phyloP scores from a whole-genome alignment of 2,888 invertebrate species.

The Orthosia gothica region DNA sequence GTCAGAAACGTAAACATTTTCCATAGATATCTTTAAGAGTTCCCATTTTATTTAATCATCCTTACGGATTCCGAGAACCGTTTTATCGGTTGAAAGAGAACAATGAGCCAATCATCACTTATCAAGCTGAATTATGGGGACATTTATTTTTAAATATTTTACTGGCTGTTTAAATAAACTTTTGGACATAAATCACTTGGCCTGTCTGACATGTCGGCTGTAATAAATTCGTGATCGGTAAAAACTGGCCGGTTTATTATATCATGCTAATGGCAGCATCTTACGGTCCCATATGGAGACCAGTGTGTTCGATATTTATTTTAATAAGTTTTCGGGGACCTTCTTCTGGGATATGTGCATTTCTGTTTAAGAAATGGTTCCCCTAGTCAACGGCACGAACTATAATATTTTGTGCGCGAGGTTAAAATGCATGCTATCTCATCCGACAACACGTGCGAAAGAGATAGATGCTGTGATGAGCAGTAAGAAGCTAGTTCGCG shows the following conservation, averaged over 20 bases:
- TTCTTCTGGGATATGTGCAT: constrained; percentile 5
- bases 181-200: constrained; percentile 60
- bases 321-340: constrained; percentile 12
- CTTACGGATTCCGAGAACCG: constrained; percentile 27
- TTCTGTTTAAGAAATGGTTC: constrained; percentile 5
- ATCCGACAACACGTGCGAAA: no score
- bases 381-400: no score
- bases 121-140: constrained; percentile 63
- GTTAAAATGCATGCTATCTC: no score
- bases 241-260: constrained; percentile 56
- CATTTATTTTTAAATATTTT: constrained; percentile 63
- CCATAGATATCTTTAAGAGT: neutral
- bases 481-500: no score
- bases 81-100: constrained; percentile 49
- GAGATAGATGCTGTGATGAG: no score
- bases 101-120: constrained; percentile 65
- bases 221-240: constrained; percentile 62
- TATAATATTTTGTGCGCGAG: no score
- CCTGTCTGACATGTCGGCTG: constrained; percentile 47
- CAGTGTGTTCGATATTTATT: constrained; percentile 29
- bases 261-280: constrained; percentile 49
- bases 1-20: neutral
- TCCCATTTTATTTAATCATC: neutral
- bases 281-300: constrained; percentile 24
- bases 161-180: constrained; percentile 59